Conservation (phyloP, 2,113 vertebrate genomes). For the Apteryx owenii region DNA sequence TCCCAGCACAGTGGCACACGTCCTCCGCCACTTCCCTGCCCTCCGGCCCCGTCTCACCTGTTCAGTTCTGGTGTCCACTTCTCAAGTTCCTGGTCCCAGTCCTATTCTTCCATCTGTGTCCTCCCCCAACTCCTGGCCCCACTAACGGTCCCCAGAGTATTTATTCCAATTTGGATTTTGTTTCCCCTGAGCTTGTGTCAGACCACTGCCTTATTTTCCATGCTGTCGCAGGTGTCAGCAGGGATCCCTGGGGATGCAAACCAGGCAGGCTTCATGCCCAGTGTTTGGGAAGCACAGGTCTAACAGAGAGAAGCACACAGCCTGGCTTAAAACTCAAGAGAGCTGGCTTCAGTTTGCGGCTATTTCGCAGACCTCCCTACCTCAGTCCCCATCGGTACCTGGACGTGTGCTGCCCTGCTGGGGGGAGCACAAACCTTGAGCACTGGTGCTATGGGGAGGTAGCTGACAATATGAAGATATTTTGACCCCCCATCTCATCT, state of each 20-base stretch:
- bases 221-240: accelerated
- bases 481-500: background rate
- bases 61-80: background rate
- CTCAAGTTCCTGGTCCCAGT: background rate
- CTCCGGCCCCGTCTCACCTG: background rate
- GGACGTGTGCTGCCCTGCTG: accelerated
- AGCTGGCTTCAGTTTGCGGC: background rate
- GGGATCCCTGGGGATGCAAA: background rate
- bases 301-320: background rate
- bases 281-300: background rate
- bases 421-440: background rate
- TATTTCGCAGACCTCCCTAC: background rate
- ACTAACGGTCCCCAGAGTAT: too few species aligned
- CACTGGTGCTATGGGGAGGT: background rate
- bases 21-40: background rate
- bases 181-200: background rate
- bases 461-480: background rate
- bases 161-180: background rate
- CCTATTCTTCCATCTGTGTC: too few species aligned
- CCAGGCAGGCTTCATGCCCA: background rate
- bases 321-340: background rate
- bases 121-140: background rate
- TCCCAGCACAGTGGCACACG: background rate
- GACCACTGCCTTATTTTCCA: background rate
- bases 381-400: accelerated